phyloP scores from a whole-genome alignment of 2,888 invertebrate species.

The Oconnorella tubifera region DNA sequence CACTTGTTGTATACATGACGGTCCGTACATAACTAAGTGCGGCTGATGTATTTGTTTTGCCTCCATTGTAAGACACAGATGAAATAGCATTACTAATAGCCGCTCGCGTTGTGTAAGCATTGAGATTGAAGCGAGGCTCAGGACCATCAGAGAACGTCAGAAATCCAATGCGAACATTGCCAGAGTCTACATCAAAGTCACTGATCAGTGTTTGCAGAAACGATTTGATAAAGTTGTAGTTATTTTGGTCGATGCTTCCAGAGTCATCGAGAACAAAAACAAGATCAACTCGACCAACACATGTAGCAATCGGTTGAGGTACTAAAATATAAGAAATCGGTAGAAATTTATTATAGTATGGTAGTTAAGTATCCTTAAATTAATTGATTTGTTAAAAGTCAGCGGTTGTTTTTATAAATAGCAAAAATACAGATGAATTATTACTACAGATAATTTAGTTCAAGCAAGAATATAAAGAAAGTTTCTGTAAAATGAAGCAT shows the following conservation, averaged over 20 bases:
- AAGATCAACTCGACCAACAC: background rate
- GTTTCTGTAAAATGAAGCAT: no score
- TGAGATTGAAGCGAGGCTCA: background rate
- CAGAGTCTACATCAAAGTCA: background rate
- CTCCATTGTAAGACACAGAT: background rate
- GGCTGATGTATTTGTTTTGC: background rate
- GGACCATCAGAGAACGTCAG: background rate
- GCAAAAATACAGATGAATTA: no score
- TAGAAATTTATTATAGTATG: no score
- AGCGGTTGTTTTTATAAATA: no score
- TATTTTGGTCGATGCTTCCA: background rate
- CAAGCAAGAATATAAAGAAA: no score
- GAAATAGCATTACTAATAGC: background rate
- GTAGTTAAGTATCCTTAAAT: no score
- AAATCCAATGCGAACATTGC: background rate
- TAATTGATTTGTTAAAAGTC: no score
- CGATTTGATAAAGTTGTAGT: background rate
- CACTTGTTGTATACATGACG: background rate
- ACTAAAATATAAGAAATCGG: background rate
- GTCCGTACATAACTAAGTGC: background rate
- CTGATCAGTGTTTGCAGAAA: background rate
- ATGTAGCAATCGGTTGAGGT: background rate
- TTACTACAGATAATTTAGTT: no score
- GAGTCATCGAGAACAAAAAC: background rate
- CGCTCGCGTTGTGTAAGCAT: background rate